Percentiles rank a stretch among this genome's conserved stretches.
Evolutionary conservation across 2,113 vertebrate genomes (phyloP).

Genomic region (Lycocorax pyrrhopterus): DNA sequence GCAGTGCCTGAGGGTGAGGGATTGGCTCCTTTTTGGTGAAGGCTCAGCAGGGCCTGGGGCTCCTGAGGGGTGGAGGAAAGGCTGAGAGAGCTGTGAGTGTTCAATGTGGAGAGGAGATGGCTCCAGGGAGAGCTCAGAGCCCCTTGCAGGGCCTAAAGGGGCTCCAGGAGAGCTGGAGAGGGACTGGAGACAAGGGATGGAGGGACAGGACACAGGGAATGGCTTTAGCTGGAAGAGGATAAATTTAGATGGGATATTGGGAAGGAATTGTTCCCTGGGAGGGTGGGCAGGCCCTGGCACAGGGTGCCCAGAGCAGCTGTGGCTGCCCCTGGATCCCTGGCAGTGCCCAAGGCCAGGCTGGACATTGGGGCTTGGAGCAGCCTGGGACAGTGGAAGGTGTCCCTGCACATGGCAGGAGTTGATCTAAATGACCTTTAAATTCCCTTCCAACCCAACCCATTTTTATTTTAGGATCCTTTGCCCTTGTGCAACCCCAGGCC

Average conservation of each 20-base stretch:
- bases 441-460: neutral
- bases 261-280: fast-evolving
- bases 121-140: neutral
- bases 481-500: fast-evolving
- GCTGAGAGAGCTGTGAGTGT: fast-evolving
- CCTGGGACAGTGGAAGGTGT: neutral
- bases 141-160: fast-evolving
- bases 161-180: neutral
- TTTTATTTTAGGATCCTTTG: neutral
- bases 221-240: neutral
- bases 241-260: neutral
- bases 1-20: neutral
- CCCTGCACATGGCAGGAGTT: neutral
- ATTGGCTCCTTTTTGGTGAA: neutral
- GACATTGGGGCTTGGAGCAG: neutral
- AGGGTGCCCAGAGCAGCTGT: neutral
- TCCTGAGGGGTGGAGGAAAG: neutral
- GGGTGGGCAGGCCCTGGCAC: neutral
- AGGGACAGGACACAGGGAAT: neutral
- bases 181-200: neutral
- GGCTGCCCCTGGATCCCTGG: neutral
- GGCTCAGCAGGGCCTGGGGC: neutral
- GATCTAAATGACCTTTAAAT: fast-evolving
- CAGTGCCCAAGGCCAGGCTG: neutral
- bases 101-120: no score